Evolutionary conservation across 2,888 invertebrate species (phyloP).

Genomic region (Synergus umbraculus): DNA sequence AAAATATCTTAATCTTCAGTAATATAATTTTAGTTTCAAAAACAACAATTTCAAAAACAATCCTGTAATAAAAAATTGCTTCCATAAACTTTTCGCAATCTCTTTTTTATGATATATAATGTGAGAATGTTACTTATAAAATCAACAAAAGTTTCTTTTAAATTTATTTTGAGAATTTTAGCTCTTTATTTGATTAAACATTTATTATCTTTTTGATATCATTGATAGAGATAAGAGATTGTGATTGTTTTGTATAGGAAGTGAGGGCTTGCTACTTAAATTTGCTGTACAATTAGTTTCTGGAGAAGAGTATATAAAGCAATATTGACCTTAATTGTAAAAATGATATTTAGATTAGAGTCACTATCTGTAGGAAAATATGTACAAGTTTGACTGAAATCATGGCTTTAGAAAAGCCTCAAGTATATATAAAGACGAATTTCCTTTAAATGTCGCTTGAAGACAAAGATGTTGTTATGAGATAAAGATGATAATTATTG

Average conservation of each 20-base stretch:
- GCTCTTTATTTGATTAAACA: background rate
- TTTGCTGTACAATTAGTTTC: background rate
- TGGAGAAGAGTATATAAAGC: too few species aligned
- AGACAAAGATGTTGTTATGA: too few species aligned
- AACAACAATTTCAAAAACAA: too few species aligned
- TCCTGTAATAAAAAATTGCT: too few species aligned
- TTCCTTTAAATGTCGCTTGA: too few species aligned
- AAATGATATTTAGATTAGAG: background rate
- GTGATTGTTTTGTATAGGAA: background rate
- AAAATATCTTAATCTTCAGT: too few species aligned
- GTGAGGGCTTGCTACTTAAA: background rate
- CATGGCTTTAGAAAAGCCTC: background rate
- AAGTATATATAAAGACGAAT: too few species aligned
- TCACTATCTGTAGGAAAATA: background rate
- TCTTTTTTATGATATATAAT: too few species aligned
- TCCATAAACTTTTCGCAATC: too few species aligned
- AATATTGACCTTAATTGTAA: background rate
- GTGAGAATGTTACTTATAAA: too few species aligned
- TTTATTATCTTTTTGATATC: background rate
- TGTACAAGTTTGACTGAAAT: background rate
- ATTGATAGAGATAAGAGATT: background rate
- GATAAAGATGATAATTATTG: background rate
- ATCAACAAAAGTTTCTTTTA: background rate
- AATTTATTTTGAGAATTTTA: background rate
- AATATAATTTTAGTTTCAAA: too few species aligned